Evolutionary conservation across 1,140 invertebrate genomes (phyloP).

Genomic region (Dermatophagoides farinae): DNA sequence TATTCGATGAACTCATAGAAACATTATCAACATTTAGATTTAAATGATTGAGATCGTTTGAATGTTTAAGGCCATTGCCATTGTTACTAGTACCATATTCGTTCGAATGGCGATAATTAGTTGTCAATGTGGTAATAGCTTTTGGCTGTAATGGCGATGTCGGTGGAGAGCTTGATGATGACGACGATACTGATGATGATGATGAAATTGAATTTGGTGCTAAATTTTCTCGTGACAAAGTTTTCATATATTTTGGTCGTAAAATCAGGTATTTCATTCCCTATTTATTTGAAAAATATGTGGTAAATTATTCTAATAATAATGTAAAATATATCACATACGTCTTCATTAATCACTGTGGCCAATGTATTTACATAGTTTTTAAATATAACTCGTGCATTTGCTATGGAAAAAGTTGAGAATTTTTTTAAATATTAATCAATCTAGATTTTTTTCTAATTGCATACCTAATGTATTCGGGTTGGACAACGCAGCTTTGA

Average conservation of each 20-base stretch:
- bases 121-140: not conserved
- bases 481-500: constrained; percentile 60
- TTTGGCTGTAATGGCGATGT: not conserved
- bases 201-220: constrained; percentile 2
- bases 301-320: not conserved
- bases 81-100: too few relatives aligned
- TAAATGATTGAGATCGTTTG: not conserved
- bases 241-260: constrained; percentile 27
- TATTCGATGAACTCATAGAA: not conserved
- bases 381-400: constrained; percentile 59
- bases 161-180: not conserved
- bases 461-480: constrained; percentile 45
- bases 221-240: not conserved
- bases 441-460: not conserved
- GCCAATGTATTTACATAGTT: constrained; percentile 71
- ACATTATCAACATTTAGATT: not conserved
- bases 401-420: constrained; percentile 9
- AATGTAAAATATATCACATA: constrained; percentile 9
- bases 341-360: constrained; percentile 40
- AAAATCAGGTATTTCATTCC: constrained; percentile 63
- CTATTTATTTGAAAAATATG: constrained; percentile 19
- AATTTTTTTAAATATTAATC: constrained; percentile 6
- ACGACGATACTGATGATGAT: not conserved
- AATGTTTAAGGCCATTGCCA: not conserved
- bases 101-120: not conserved